Conservation (phyloP, 2,797 vertebrate genomes). For the Ptychobarbus kaznakovi region DNA sequence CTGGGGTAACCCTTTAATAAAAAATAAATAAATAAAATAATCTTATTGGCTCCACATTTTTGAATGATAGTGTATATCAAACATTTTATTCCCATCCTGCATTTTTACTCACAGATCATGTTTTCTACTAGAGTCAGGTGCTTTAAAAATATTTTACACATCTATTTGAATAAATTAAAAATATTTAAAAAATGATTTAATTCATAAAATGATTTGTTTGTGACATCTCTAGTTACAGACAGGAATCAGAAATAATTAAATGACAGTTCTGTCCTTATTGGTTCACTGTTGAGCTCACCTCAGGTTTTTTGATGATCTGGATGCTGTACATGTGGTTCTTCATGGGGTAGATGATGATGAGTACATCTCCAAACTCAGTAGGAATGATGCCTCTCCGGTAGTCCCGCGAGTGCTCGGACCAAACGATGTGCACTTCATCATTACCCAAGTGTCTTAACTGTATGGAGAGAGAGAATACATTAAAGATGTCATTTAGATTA, state of each 20-base stretch:
- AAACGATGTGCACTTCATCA: conserved; percentile 97
- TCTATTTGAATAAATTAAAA: neutral
- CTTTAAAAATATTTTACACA: neutral
- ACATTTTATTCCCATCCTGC: neutral
- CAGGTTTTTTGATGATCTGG: conserved; percentile 97
- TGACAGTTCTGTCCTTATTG: neutral
- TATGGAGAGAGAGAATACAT: neutral
- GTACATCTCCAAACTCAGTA: conserved; percentile 96
- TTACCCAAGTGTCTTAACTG: conserved; percentile 96
- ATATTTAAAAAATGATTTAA: neutral
- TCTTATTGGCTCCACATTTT: neutral
- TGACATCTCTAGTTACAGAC: neutral
- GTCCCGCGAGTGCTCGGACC: conserved; percentile 97
- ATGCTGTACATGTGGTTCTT: conserved; percentile 99
- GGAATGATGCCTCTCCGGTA: conserved; percentile 97
- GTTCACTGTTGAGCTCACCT: conserved; percentile 78
- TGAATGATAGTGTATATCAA: neutral
- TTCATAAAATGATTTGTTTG: neutral
- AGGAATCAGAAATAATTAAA: neutral
- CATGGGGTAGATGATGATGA: conserved; percentile 97
- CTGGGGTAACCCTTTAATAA: neutral
- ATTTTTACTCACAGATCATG: neutral
- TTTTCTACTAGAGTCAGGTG: neutral
- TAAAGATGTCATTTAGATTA: neutral
- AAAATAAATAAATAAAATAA: neutral